These are phyloP conservation scores for Cassiopea xamachana DNA, from an alignment of 30 jellyfish, hydroid and myxozoan genomes.

Conservation along the genomic window DNA sequence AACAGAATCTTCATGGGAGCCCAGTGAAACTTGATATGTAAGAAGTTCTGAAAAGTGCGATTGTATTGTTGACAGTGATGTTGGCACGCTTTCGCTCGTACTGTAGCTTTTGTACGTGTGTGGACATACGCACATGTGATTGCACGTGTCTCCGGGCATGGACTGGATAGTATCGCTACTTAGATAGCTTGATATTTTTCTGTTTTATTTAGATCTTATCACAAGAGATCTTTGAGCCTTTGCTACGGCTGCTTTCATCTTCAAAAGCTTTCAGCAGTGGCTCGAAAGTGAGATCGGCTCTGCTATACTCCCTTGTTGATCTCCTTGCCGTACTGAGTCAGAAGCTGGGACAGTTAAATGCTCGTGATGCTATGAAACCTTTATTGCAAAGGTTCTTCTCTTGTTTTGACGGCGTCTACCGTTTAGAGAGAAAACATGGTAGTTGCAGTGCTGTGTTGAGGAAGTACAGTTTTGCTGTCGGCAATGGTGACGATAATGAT, in stretches of 20 bases:
- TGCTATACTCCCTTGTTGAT: conserved; percentile 74
- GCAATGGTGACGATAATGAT: conserved; percentile 11
- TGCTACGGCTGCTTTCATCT: conserved; percentile 81
- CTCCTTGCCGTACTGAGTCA: conserved; percentile 75
- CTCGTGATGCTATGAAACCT: conserved; percentile 89
- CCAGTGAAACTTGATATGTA: no score
- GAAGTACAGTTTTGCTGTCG: conserved; percentile 67
- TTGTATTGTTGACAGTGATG: no score
- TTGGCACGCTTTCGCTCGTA: no score
- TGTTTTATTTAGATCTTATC: conserved; percentile 64
- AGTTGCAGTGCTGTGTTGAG: conserved; percentile 54
- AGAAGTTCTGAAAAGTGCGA: no score
- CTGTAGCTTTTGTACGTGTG: no score
- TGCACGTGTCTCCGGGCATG: no score
- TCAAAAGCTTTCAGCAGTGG: conserved; percentile 78
- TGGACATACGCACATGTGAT: no score
- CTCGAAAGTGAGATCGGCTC: conserved; percentile 42
- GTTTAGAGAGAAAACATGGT: conserved; percentile 50
- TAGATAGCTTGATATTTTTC: background rate
- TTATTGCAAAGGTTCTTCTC: conserved; percentile 91
- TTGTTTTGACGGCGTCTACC: conserved; percentile 91
- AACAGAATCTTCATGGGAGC: no score
- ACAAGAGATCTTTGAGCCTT: conserved; percentile 81
- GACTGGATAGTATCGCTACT: no score
- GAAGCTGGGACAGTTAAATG: conserved; percentile 76